A percentile compares a stretch with the other conserved stretches of the same genome.
These are phyloP conservation scores for Tipula vernalis DNA, from an alignment of 2,888 invertebrate species.

Conservation along the genomic window DNA sequence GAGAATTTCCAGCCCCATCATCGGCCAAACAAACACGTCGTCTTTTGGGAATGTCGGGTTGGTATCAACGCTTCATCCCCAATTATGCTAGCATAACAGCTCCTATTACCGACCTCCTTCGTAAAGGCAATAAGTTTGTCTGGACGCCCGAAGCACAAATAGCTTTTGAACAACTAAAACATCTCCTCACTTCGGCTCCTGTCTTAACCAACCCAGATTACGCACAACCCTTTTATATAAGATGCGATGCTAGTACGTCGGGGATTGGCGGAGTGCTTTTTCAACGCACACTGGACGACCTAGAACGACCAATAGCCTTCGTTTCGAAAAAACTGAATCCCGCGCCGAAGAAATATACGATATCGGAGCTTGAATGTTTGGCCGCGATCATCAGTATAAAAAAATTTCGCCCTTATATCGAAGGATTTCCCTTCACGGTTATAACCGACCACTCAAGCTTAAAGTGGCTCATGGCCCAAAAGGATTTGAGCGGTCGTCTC, in stretches of 20 bases:
- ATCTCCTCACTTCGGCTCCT: background rate
- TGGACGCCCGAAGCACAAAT: background rate
- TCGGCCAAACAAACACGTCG: no score
- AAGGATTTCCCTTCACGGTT: no score
- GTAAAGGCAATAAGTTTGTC: background rate
- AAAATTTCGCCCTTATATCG: no score
- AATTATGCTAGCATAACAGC: background rate
- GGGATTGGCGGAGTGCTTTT: background rate
- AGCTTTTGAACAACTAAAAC: background rate
- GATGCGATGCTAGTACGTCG: background rate
- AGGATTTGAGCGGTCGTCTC: no score
- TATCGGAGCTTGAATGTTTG: no score
- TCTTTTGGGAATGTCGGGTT: background rate
- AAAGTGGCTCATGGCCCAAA: no score
- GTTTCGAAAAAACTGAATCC: no score
- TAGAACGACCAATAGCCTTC: no score
- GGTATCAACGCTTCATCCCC: background rate
- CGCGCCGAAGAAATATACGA: no score
- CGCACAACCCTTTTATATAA: background rate
- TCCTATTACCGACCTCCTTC: slow-evolving; percentile 9
- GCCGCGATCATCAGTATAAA: no score
- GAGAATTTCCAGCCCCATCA: no score
- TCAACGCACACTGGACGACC: background rate
- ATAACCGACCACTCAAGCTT: no score
- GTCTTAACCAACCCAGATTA: background rate